Conservation (phyloP, 2,888 invertebrate genomes). For the Caenorhabditis macrosperma region DNA sequence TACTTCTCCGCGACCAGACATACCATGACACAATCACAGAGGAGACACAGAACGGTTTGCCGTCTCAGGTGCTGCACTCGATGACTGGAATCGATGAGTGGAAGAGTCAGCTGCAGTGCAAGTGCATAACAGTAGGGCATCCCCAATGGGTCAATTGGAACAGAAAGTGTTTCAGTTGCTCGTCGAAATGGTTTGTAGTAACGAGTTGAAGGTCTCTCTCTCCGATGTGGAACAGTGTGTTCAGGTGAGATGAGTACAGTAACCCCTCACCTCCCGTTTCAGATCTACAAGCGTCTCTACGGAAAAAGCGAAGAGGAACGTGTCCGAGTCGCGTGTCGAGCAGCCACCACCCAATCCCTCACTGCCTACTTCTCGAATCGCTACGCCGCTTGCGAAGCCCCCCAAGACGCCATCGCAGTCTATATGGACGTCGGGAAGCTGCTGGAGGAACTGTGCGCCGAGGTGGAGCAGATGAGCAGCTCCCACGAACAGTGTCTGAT, state of each 20-base stretch:
- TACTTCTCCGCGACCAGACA: conserved; percentile 69
- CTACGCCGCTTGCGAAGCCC: conserved; percentile 65
- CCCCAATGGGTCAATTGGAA: background rate
- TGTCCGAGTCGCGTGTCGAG: conserved; percentile 74
- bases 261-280: too few relatives aligned
- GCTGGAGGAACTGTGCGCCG: conserved; percentile 67
- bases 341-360: conserved; percentile 75
- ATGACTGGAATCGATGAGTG: conserved; percentile 74
- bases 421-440: conserved; percentile 75
- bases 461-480: conserved; percentile 68
- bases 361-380: conserved; percentile 76
- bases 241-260: too few relatives aligned
- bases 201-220: conserved; percentile 69
- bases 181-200: conserved; percentile 76
- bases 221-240: conserved; percentile 72
- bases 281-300: conserved; percentile 70
- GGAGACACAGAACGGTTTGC: conserved; percentile 61
- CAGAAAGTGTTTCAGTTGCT: conserved; percentile 66
- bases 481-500: conserved; percentile 64
- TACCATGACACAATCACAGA: conserved; percentile 65
- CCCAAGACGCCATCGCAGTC: conserved; percentile 75
- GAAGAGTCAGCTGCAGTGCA: conserved; percentile 74
- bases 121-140: conserved; percentile 71
- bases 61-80: conserved; percentile 62
- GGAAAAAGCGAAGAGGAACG: conserved; percentile 70